Evolutionary conservation across 2,113 vertebrate genomes (phyloP), one percentile per base, ranked within the genome.

Genomic region (Sinocyclocheilus grahami): DNA sequence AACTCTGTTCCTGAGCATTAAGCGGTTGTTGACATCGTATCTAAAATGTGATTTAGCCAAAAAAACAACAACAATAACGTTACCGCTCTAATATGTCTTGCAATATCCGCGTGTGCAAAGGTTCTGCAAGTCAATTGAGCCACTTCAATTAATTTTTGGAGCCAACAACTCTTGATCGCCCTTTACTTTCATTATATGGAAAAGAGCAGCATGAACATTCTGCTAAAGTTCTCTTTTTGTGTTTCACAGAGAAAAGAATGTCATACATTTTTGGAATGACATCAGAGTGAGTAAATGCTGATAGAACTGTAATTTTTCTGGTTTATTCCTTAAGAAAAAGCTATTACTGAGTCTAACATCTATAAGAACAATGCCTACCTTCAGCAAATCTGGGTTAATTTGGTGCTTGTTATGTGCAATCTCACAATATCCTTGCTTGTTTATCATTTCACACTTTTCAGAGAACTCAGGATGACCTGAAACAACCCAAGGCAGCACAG

Each of bases 401-500:
- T 46, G 37, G 0, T n/a, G n/a, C 46, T 76, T 76, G 22, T 9
- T 16, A 27, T 18, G 27, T 76, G 48, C 8, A 76, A 76, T 1
- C 12, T 76, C 2, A 76, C 22, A 76, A 51, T 76, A 51, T 27
- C 0, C 22, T 76, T 18, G 22, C 74, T 51, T 51, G 24, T 27
- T 76, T 76, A 22, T 72, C 20, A 42, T 76, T 76, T 76, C 74
- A 27, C 74, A 24, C 5, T 76, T 8, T 48, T 76, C 12, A 27
- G 42, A 51, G 46, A 51, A 51, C 46, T 27, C n/a, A 51, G 24
- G 46, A 76, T 76, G 22, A 76, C 46, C 74, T 51, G 46, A 76
- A 76, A 27, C 42, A 76, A 76, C 46, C 39, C 22, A 46, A 76
- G 46, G n/a, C n/a, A 76, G 14, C 22, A 76, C 42, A 76, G 74